Evolutionary conservation across 2,888 invertebrate species (phyloP), one percentile per base, ranked within the genome.

Genomic region (Oxyscelio sp.): DNA sequence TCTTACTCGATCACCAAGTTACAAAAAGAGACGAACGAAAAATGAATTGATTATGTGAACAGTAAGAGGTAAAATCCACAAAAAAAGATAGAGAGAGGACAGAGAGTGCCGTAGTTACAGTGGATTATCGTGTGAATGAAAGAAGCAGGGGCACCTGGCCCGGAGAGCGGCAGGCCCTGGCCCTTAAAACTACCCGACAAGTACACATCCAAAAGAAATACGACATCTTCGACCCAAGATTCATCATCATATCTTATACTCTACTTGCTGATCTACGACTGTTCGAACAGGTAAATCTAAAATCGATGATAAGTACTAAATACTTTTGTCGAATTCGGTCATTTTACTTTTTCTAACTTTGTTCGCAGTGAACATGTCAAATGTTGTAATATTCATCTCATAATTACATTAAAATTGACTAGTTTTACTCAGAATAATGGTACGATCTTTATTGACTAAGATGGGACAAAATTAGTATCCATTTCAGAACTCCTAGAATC

Each of bases 241-340:
- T 95, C 92, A 95, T 97, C 89, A 96, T 96, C 91, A 95, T 97
- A 90, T 96, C 96, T 92, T 96, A 95, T 92, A 94, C 95, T 82
- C 95, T 97, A 86, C 94, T 96, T 90, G 95, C 95, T n/a, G n/a
- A n/a, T n/a, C n/a, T n/a, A n/a, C n/a, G n/a, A n/a, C n/a, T n/a
- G n/a, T n/a, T n/a, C n/a, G n/a, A n/a, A n/a, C n/a, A n/a, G n/a
- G n/a, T n/a, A n/a, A n/a, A n/a, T n/a, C n/a, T n/a, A n/a, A n/a
- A n/a, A n/a, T n/a, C n/a, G n/a, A n/a, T n/a, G n/a, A n/a, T n/a
- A n/a, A n/a, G n/a, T n/a, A n/a, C n/a, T n/a, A n/a, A n/a, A n/a
- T n/a, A n/a, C n/a, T n/a, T n/a, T n/a, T n/a, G n/a, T n/a, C n/a
- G n/a, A n/a, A n/a, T n/a, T n/a, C n/a, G n/a, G n/a, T n/a, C n/a